These are phyloP conservation scores for Psettodes erumei DNA, from an alignment of 2,113 vertebrate species.

Conservation along the genomic window DNA sequence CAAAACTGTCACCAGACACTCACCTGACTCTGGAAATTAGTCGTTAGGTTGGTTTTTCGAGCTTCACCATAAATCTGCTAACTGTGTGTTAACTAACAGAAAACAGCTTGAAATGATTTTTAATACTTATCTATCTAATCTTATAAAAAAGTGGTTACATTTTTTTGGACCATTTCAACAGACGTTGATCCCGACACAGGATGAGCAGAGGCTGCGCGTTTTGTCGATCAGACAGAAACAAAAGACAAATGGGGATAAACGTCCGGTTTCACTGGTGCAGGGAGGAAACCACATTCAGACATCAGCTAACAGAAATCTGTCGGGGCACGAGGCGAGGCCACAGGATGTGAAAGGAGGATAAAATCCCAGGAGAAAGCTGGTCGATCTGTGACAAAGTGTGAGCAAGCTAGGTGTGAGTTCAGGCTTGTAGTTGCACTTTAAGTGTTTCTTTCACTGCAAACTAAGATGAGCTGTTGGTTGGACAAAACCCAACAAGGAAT, in stretches of 20 bases:
- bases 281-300: constrained; percentile 20
- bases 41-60: no score
- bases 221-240: constrained; percentile 1
- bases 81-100: no score
- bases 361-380: background rate
- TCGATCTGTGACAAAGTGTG: background rate
- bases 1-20: no score
- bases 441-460: no score
- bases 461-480: no score
- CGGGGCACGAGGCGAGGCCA: constrained; percentile 19
- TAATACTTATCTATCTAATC: no score
- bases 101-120: no score
- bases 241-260: background rate
- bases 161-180: background rate
- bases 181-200: background rate
- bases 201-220: background rate
- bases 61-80: no score
- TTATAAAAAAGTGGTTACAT: no score
- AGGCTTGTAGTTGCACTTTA: background rate
- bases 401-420: background rate
- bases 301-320: constrained; percentile 1
- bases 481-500: no score
- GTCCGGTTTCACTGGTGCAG: constrained; percentile 15
- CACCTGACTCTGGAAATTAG: no score
- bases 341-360: constrained; percentile 30